phyloP scores from a whole-genome alignment of 2,113 vertebrate genomes.

The Heterochromis multidens region DNA sequence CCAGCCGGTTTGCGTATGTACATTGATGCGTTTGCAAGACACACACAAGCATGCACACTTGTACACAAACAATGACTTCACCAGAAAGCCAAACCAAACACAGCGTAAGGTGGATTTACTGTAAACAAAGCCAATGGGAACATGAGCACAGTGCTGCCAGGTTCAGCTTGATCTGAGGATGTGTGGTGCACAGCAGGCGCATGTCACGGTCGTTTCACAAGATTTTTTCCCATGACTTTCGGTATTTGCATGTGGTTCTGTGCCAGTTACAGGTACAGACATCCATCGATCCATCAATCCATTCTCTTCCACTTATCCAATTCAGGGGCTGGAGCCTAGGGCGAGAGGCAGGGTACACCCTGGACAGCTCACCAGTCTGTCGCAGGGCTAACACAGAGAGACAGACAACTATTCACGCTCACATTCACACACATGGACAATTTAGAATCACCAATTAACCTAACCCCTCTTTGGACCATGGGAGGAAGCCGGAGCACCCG shows the following conservation, averaged over 20 bases:
- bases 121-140: constrained; percentile 16
- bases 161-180: neutral
- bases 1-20: neutral
- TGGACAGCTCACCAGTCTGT: too few relatives aligned
- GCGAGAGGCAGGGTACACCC: too few relatives aligned
- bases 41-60: neutral
- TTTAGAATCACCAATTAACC: too few relatives aligned
- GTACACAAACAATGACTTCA: neutral
- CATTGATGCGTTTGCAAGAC: neutral
- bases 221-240: neutral
- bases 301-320: too few relatives aligned
- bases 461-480: too few relatives aligned
- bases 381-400: too few relatives aligned
- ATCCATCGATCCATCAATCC: too few relatives aligned
- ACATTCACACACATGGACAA: too few relatives aligned
- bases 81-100: constrained; percentile 17
- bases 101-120: constrained; percentile 18
- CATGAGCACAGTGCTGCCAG: neutral
- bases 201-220: neutral
- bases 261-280: neutral
- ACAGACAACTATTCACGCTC: too few relatives aligned
- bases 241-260: neutral
- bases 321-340: too few relatives aligned
- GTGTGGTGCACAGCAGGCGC: neutral
- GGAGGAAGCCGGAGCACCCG: too few relatives aligned